phyloP scores from a whole-genome alignment of 2,888 invertebrate genomes.

The Hydrotaea diabolus region DNA sequence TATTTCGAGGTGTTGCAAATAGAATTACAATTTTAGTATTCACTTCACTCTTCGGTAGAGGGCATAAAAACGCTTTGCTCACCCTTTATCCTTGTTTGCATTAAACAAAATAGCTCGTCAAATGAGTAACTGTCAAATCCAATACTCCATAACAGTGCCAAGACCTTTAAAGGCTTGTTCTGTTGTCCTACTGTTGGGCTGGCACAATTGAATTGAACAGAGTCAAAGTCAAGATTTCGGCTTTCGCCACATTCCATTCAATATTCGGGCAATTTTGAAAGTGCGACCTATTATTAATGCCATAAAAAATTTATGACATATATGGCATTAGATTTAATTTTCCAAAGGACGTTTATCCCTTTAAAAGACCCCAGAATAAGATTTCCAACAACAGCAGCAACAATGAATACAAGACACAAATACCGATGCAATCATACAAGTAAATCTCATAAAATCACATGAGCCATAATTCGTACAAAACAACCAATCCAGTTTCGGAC shows the following conservation, averaged over 20 bases:
- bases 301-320: constrained; percentile 30
- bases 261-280: not conserved
- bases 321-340: constrained; percentile 33
- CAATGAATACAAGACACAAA: not conserved
- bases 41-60: too few species aligned
- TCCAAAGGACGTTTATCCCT: constrained; percentile 27
- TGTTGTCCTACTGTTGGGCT: not conserved
- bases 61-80: too few species aligned
- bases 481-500: not conserved
- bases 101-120: too few species aligned
- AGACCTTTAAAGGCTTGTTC: too few species aligned
- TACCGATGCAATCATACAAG: constrained; percentile 19
- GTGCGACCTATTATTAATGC: constrained; percentile 13
- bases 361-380: constrained; percentile 23
- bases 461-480: constrained; percentile 42
- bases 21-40: too few species aligned
- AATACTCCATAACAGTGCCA: too few species aligned
- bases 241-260: not conserved
- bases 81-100: too few species aligned
- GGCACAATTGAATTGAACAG: constrained; percentile 7
- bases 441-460: constrained; percentile 48
- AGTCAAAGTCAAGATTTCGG: constrained; percentile 13
- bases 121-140: too few species aligned
- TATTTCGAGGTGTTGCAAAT: too few species aligned
- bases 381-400: not conserved